Base-by-base conservation (phyloP, 1,140 invertebrate species). In the Caenorhabditis brenneri region DNA sequence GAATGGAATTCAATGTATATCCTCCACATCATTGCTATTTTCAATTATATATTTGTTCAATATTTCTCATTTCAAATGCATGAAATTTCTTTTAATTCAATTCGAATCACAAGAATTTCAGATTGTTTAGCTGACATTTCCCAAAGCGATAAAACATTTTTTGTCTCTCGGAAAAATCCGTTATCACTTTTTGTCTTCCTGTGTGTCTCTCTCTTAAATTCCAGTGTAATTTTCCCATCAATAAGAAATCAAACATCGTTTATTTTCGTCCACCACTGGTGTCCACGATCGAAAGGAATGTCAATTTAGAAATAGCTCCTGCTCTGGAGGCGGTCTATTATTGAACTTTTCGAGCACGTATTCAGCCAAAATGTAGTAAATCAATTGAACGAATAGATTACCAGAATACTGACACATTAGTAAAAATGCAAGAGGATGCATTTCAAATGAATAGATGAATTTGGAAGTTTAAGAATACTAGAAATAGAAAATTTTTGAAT, bases 261-360 rank as follows among this genome's bases (percentile, higher is more conserved):
- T 74, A 74, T 74, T 74, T 74, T 42, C 36, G 65, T 74, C 65
- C 65, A 39, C 65, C n/a, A n/a, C 29, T 16, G n/a, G n/a, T 42
- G 65, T 42, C 65, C 65, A 2, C 10, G 1, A 22, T 24, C n/a
- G 1, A 74, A 42, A 22, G 46, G 29, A 31, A 31, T 42, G 36
- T 74, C 65, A 74, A 74, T 74, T 42, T 33, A 74, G 65, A 74
- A 42, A 74, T 42, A 74, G n/a, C 65, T 74, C 65, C 22, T 74
- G 65, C 65, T 74, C 65, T 36, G 65, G 65, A 46, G 36, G 36
- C 36, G 65, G 65, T 42, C 36, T 12, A 27, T n/a, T n/a, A n/a
- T 74, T 36, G 36, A 74, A 74, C 36, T 74, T 42, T 42, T 74
- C 65, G 19, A 74, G 36, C 19, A 74, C 65, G 65, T 46, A 74